Evolutionary conservation across 2,888 invertebrate genomes (phyloP), one percentile per base, ranked within the genome.

Genomic region (Aspidiotus rigidus): DNA sequence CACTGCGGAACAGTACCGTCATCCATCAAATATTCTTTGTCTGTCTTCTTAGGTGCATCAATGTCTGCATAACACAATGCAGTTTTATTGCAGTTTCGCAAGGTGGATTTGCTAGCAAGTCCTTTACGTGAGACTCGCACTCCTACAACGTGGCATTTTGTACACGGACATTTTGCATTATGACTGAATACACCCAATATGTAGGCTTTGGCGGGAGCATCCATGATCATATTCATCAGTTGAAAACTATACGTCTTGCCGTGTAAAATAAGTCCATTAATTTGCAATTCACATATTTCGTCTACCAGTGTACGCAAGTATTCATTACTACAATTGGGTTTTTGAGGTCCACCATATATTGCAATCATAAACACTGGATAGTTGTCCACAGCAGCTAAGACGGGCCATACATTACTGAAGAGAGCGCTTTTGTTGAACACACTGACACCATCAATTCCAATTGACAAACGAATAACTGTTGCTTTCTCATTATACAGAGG

Each of bases 351-450:
- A 7, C 40, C 17, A 56, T 66, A 66, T 13, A 41, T n/a, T 5
- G 44, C 67, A 59, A 67, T 67, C 13, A 67, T 67, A 44, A 67
- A 67, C 11, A 59, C 56, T 16, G n/a, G 44, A 15, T 40, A 44
- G 13, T 67, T 41, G 13, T 44, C 41, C 8, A 40, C 9, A 44
- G n/a, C 10, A 7, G 60, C 61, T 11, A 69, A 15, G 13, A 69
- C 59, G 15, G 67, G 67, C 61, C 67, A 69, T n/a, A 69, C 28
- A 28, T 28, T 28, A 28, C 28, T 28, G 5, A 28, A 28, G 5
- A 28, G 28, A 28, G 28, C 28, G 28, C 28, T 28, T 28, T 28
- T 28, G 2, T 5, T 28, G 28, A 28, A 28, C 28, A 28, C 28
- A 28, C 28, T 28, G 2, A 49, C n/a, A 6, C 67, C 67, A 69